Evolutionary conservation across 2,888 invertebrate genomes (phyloP).

Genomic region (Rutpela maculata): DNA sequence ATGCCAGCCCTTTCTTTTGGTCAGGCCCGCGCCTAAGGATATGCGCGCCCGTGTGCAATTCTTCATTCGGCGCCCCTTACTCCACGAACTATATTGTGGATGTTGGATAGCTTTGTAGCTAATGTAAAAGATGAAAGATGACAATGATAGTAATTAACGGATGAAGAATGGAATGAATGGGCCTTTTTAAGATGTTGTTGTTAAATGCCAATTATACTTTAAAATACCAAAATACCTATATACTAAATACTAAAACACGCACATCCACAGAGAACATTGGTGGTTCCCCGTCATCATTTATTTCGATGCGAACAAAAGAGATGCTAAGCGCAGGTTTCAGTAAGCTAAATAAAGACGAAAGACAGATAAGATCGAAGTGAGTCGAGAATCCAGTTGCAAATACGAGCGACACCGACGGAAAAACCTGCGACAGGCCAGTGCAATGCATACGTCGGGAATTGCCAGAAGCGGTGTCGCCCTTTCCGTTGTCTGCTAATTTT

Average conservation of each 20-base stretch:
- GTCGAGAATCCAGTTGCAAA: not conserved
- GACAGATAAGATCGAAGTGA: too few species aligned
- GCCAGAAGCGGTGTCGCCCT: not conserved
- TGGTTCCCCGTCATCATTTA: conserved; percentile 17
- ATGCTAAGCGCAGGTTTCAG: conserved; percentile 17
- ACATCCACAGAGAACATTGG: conserved; percentile 2
- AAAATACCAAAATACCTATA: not conserved
- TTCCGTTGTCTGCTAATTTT: not conserved
- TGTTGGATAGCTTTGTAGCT: too few species aligned
- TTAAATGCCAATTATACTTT: not conserved
- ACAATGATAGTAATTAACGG: too few species aligned
- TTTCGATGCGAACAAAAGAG: conserved; percentile 20
- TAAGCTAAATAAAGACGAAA: too few species aligned
- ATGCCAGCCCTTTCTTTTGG: too few species aligned
- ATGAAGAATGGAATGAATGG: too few species aligned
- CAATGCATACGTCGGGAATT: too few species aligned
- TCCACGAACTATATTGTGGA: too few species aligned
- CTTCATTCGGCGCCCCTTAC: too few species aligned
- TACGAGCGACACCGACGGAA: not conserved
- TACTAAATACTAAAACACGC: not conserved
- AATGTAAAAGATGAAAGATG: too few species aligned
- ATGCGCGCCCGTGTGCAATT: too few species aligned
- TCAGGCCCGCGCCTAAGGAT: too few species aligned
- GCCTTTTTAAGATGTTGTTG: conserved; percentile 1
- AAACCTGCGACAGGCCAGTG: not conserved